A percentile compares a stretch with the other conserved stretches of the same genome.
Conservation (phyloP, 2,888 invertebrate species). For the Timema podura region DNA sequence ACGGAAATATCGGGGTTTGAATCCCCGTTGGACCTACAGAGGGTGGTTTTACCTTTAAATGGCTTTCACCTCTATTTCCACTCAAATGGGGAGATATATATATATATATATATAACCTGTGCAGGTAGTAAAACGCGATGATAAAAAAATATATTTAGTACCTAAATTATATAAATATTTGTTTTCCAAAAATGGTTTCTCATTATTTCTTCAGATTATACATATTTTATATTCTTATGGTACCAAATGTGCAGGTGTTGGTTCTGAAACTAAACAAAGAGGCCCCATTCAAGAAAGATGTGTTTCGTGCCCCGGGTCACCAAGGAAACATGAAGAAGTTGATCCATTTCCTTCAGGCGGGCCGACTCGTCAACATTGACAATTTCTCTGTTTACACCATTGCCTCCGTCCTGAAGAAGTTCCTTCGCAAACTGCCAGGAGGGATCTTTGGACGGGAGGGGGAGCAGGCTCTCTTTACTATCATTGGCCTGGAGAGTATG, state of each 20-base stretch:
- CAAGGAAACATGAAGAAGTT: slow-evolving; percentile 93
- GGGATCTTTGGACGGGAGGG: slow-evolving; percentile 92
- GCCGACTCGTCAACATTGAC: slow-evolving; percentile 85
- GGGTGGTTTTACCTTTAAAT: too few species aligned
- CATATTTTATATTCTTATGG: too few species aligned
- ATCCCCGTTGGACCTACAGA: too few species aligned
- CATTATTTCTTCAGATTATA: too few species aligned
- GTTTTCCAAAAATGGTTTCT: too few species aligned
- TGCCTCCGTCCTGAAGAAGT: slow-evolving; percentile 97
- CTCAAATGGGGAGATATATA: too few species aligned
- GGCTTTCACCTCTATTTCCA: too few species aligned
- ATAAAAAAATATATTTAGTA: too few species aligned
- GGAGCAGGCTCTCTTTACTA: slow-evolving; percentile 84
- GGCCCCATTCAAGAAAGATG: slow-evolving; percentile 88
- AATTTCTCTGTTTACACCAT: slow-evolving; percentile 97
- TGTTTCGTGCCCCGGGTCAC: slow-evolving; percentile 92
- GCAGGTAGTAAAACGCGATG: too few species aligned
- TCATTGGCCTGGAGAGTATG: slow-evolving; percentile 77
- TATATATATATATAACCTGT: too few species aligned
- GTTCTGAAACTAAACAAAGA: slow-evolving; percentile 92
- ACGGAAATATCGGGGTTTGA: too few species aligned
- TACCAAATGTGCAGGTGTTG: slow-evolving; percentile 70
- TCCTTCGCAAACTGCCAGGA: slow-evolving; percentile 92
- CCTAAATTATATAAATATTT: too few species aligned
- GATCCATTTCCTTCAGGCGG: slow-evolving; percentile 78